Percentiles rank a stretch among this genome's conserved stretches.
Evolutionary conservation across 35 echinoderm and acorn worm genomes (phyloP).

Genomic region (Apostichopus japonicus): DNA sequence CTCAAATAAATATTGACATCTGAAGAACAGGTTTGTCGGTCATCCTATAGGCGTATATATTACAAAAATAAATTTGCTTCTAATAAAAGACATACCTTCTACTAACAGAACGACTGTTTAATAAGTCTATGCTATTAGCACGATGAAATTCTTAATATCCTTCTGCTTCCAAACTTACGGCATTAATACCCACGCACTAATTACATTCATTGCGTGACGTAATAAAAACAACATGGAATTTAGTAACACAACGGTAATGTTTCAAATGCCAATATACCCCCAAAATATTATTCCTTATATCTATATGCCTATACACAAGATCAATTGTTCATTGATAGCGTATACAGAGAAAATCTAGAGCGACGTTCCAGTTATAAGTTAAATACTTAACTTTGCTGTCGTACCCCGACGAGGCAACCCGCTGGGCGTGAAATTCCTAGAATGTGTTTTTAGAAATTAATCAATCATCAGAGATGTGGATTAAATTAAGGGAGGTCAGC

Average conservation of each 20-base stretch:
- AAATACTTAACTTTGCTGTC: constrained; percentile 14
- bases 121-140: not conserved
- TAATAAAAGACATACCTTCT: not conserved
- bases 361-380: not conserved
- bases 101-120: not conserved
- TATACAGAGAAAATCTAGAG: not conserved
- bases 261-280: not conserved
- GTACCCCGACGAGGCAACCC: constrained; percentile 11
- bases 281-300: not conserved
- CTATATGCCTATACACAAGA: not conserved
- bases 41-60: not conserved
- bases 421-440: constrained; percentile 11
- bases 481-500: not conserved
- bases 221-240: not conserved
- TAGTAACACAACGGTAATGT: not conserved
- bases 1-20: not conserved
- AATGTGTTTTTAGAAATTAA: constrained; percentile 27
- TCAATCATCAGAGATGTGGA: constrained; percentile 10
- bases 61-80: not conserved
- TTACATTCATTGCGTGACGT: not conserved
- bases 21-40: not conserved
- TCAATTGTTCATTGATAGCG: not conserved
- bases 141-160: not conserved
- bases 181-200: not conserved
- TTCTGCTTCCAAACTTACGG: not conserved